Conservation (phyloP, 2,888 invertebrate species). For the Gryllus longicercus region DNA sequence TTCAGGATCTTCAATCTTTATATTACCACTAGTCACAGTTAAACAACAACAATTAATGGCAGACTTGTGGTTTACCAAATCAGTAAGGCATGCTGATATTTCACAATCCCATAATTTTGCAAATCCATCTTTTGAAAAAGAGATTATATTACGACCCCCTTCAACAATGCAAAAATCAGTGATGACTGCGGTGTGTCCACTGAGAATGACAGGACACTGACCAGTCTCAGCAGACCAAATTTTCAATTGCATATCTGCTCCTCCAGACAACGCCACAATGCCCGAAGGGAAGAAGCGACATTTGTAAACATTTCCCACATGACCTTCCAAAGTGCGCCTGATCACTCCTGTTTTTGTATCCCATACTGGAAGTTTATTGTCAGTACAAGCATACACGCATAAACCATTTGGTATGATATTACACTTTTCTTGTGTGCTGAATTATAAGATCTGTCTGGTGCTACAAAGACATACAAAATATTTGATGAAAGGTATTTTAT, state of each 20-base stretch:
- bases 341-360: constrained; percentile 58
- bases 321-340: constrained; percentile 57
- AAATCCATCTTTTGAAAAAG: constrained; percentile 67
- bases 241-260: constrained; percentile 65
- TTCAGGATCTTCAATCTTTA: constrained; percentile 43
- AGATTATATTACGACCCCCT: constrained; percentile 64
- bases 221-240: constrained; percentile 70
- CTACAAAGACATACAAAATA: constrained; percentile 52
- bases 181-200: constrained; percentile 63
- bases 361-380: constrained; percentile 60
- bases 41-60: constrained; percentile 59
- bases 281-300: constrained; percentile 70
- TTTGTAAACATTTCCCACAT: constrained; percentile 64
- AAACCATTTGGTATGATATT: constrained; percentile 58
- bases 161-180: constrained; percentile 62
- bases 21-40: constrained; percentile 44
- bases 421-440: constrained; percentile 51
- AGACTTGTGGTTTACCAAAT: constrained; percentile 53
- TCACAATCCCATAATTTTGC: constrained; percentile 69
- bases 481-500: constrained; percentile 50
- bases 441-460: constrained; percentile 51
- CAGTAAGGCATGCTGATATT: constrained; percentile 55
- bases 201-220: constrained; percentile 61
- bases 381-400: constrained; percentile 60
- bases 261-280: constrained; percentile 61